These are phyloP conservation scores for Cheilosia vulpina DNA, from an alignment of 2,888 invertebrate species.

Conservation along the genomic window DNA sequence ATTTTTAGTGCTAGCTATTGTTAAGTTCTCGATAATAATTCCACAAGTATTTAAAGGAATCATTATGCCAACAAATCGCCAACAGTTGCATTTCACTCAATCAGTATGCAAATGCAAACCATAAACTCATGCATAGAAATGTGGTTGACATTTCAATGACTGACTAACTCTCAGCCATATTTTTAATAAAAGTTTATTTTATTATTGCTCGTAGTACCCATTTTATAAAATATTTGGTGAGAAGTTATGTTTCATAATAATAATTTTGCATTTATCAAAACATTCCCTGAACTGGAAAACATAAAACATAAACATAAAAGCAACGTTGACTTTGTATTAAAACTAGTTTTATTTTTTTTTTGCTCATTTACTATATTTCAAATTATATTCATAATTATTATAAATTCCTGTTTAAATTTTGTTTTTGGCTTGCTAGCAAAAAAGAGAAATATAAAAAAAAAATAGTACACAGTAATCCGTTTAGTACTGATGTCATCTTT, in stretches of 20 bases:
- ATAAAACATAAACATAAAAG: too few relatives aligned
- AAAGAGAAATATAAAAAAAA: background rate
- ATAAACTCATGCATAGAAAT: background rate
- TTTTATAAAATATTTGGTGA: background rate
- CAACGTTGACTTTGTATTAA: too few relatives aligned
- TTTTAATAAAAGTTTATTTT: background rate
- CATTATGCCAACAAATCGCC: too few relatives aligned
- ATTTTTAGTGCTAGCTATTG: too few relatives aligned
- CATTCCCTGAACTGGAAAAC: too few relatives aligned
- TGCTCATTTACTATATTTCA: conserved; percentile 11
- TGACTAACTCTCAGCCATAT: background rate
- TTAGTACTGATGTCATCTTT: background rate
- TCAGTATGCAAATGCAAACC: conserved; percentile 11
- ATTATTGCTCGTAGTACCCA: background rate
- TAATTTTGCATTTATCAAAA: background rate
- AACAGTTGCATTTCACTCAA: background rate
- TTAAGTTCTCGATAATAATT: too few relatives aligned
- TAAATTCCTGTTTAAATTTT: conserved; percentile 48
- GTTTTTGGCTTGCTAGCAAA: conserved; percentile 68
- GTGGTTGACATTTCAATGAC: background rate
- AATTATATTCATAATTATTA: background rate
- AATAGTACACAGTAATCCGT: conserved; percentile 14
- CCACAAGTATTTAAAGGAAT: too few relatives aligned
- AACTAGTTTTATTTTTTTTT: background rate
- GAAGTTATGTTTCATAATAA: background rate